Evolutionary conservation across 2,113 vertebrate genomes (phyloP).

Genomic region (Festucalex cinctus): DNA sequence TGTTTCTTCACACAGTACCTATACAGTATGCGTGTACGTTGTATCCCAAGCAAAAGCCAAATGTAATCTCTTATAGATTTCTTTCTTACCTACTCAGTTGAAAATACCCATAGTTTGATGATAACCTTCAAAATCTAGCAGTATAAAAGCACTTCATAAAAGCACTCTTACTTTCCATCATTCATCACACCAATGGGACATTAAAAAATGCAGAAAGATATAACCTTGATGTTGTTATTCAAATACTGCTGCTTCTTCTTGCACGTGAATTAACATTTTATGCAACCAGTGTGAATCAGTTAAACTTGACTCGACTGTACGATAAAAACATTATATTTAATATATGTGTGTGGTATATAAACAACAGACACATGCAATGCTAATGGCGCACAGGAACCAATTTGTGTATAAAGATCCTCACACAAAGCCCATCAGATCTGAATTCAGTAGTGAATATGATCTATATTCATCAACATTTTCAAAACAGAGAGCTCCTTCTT

Average conservation of each 20-base stretch:
- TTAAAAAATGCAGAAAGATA: slow-evolving; percentile 13
- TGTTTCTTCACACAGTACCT: neutral
- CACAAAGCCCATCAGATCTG: neutral
- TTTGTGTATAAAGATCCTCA: neutral
- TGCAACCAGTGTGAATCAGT: neutral
- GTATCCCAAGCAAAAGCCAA: neutral
- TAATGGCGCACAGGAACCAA: neutral
- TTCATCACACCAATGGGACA: slow-evolving; percentile 8
- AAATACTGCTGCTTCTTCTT: slow-evolving; percentile 2
- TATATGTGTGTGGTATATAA: neutral
- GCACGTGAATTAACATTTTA: slow-evolving; percentile 17
- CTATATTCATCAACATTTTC: too few relatives aligned
- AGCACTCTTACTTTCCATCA: slow-evolving; percentile 23
- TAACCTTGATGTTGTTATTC: slow-evolving; percentile 33
- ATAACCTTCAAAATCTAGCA: slow-evolving; percentile 10
- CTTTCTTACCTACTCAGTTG: neutral
- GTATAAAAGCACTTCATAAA: slow-evolving; percentile 19
- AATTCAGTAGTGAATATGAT: too few relatives aligned
- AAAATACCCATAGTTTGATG: slow-evolving; percentile 22
- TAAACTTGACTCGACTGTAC: too few relatives aligned
- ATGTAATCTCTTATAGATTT: neutral
- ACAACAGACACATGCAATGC: neutral
- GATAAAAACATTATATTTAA: neutral
- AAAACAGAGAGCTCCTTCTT: too few relatives aligned
- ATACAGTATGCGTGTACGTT: neutral